phyloP scores from a whole-genome alignment of 1,140 invertebrate species.

The Neodiprion lecontei region DNA sequence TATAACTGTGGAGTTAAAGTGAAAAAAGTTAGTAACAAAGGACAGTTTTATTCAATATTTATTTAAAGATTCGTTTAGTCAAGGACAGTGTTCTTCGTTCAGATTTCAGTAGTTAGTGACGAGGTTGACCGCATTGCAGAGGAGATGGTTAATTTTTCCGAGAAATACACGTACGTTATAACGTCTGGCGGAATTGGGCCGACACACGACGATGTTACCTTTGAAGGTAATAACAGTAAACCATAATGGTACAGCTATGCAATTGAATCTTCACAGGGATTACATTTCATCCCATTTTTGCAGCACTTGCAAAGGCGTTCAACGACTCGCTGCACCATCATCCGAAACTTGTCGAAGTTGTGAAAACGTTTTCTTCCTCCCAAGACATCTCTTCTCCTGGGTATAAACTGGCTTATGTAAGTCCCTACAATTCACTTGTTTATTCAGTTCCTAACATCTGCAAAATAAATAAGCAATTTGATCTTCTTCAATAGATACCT shows the following conservation, averaged over 20 bases:
- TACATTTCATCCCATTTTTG: neutral
- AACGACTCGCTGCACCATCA: slow-evolving; percentile 65
- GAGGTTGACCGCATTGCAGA: slow-evolving; percentile 72
- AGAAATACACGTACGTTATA: slow-evolving; percentile 70
- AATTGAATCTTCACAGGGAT: neutral
- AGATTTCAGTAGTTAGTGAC: slow-evolving; percentile 78
- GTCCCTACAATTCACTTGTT: slow-evolving; percentile 19
- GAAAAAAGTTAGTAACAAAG: slow-evolving; percentile 59
- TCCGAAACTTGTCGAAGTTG: slow-evolving; percentile 67
- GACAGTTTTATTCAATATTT: slow-evolving; percentile 8
- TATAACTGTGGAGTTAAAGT: slow-evolving; percentile 73
- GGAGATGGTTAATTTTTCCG: slow-evolving; percentile 73
- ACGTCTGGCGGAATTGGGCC: slow-evolving; percentile 85
- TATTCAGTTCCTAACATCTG: neutral
- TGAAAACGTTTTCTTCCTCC: slow-evolving; percentile 58
- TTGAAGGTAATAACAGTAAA: slow-evolving; percentile 65
- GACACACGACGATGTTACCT: slow-evolving; percentile 87
- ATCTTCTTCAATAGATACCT: slow-evolving; percentile 53
- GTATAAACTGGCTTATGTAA: slow-evolving; percentile 61
- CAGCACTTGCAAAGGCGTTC: slow-evolving; percentile 67
- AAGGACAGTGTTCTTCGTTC: slow-evolving; percentile 30
- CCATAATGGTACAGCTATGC: neutral
- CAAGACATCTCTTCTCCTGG: slow-evolving; percentile 49
- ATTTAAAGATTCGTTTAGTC: no score
- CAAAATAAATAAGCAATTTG: slow-evolving; percentile 18